These are phyloP conservation scores for Brachionus rubens DNA, from an alignment of 1,140 invertebrate genomes.

Conservation along the genomic window DNA sequence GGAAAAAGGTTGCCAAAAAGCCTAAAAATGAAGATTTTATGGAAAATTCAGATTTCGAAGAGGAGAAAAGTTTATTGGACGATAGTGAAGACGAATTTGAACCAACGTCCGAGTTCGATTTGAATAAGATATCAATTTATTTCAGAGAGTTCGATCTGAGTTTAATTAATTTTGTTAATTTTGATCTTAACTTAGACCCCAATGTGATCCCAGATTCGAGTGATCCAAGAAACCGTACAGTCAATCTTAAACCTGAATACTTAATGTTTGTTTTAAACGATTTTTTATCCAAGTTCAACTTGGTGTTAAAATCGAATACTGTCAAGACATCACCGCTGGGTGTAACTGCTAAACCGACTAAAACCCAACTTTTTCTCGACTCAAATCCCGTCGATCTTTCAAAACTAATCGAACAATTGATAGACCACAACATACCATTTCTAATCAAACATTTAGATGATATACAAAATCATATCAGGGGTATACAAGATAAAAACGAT, in stretches of 20 bases:
- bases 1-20: conserved; percentile 12
- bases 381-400: not conserved
- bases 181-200: not conserved
- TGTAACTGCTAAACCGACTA: not conserved
- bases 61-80: not conserved
- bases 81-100: conserved; percentile 24
- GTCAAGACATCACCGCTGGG: not conserved
- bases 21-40: not conserved
- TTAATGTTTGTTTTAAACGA: conserved; percentile 20
- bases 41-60: not conserved
- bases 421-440: not conserved
- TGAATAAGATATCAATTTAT: conserved; percentile 33
- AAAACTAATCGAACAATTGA: not conserved
- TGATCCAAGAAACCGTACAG: not conserved
- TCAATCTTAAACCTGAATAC: conserved; percentile 6
- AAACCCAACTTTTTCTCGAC: conserved; percentile 2
- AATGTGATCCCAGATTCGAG: conserved; percentile 12
- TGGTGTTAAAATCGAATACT: conserved; percentile 19
- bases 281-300: conserved; percentile 6
- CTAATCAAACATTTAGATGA: conserved; percentile 7
- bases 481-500: conserved; percentile 17
- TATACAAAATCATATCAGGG: not conserved
- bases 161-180: conserved; percentile 6
- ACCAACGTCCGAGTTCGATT: not conserved
- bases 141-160: conserved; percentile 30